Conservation (phyloP, 2,797 vertebrate species). For the Calcarius lapponicus region DNA sequence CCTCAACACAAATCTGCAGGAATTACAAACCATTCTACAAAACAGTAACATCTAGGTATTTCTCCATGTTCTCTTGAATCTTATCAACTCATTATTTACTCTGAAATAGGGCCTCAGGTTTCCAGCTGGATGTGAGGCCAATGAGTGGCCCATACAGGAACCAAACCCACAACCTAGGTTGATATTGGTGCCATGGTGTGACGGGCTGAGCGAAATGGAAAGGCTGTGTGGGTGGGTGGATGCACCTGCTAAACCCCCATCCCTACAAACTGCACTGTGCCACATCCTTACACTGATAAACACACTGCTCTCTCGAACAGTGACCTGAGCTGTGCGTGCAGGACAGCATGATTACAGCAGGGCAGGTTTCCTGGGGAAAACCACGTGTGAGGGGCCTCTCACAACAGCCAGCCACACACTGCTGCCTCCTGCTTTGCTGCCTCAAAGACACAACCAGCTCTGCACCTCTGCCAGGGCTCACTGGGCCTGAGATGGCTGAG, state of each 20-base stretch:
- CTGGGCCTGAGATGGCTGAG: not conserved
- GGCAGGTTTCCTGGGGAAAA: not conserved
- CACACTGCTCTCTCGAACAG: not conserved
- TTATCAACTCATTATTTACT: not conserved
- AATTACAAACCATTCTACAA: not conserved
- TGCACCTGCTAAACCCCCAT: not conserved
- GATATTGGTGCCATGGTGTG: not conserved
- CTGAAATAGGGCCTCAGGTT: not conserved
- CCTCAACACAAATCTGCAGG: not conserved
- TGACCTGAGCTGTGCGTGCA: not conserved
- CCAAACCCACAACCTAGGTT: rapidly evolving
- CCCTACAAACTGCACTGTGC: not conserved
- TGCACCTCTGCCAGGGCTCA: not conserved
- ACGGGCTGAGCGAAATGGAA: not conserved
- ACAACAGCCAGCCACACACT: not conserved
- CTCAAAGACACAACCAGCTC: not conserved
- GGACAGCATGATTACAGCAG: rapidly evolving
- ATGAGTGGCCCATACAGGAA: not conserved
- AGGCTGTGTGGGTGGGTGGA: not conserved
- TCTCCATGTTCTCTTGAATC: not conserved
- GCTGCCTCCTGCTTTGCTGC: not conserved
- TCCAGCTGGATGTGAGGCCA: not conserved
- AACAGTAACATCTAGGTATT: not conserved
- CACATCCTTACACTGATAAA: not conserved
- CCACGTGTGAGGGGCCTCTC: not conserved